These are phyloP conservation scores for Falco punctatus DNA, from an alignment of 2,113 vertebrate species.

Conservation along the genomic window DNA sequence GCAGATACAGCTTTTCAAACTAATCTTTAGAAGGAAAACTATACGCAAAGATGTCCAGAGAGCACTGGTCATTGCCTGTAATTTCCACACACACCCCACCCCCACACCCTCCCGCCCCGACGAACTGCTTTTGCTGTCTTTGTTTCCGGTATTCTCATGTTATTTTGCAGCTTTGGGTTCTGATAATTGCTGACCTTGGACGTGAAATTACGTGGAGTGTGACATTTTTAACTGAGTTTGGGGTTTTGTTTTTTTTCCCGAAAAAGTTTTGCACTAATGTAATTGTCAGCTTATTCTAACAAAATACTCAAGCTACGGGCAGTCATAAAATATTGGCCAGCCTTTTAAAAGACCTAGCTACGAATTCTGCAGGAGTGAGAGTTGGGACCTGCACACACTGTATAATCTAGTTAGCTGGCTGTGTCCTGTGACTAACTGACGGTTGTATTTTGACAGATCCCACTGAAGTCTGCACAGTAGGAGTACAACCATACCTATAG, in stretches of 20 bases:
- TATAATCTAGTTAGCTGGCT: constrained; percentile 78
- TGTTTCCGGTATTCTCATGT: constrained; percentile 4
- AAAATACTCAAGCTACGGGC: background rate
- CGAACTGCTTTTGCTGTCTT: constrained; percentile 37
- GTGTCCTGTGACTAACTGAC: constrained; percentile 81
- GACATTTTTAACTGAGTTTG: background rate
- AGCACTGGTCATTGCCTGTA: background rate
- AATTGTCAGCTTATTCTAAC: background rate
- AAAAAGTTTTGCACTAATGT: background rate
- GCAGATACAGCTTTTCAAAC: background rate
- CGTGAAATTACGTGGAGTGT: background rate
- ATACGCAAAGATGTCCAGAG: background rate
- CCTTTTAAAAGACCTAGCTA: background rate
- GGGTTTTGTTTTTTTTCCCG: rapidly evolving
- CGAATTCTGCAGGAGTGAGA: background rate
- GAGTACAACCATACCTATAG: constrained; percentile 88
- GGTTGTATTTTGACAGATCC: constrained; percentile 86
- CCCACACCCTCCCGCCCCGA: background rate
- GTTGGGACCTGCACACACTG: constrained; percentile 20
- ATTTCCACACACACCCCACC: background rate
- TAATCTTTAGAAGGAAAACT: background rate
- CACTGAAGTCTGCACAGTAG: constrained; percentile 83
- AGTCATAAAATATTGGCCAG: background rate
- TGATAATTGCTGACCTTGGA: constrained; percentile 26
- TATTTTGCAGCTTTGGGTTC: background rate